Percentiles rank a stretch among this genome's conserved stretches.
Evolutionary conservation across 2,113 vertebrate genomes (phyloP).

Genomic region (Odocoileus hemionus): DNA sequence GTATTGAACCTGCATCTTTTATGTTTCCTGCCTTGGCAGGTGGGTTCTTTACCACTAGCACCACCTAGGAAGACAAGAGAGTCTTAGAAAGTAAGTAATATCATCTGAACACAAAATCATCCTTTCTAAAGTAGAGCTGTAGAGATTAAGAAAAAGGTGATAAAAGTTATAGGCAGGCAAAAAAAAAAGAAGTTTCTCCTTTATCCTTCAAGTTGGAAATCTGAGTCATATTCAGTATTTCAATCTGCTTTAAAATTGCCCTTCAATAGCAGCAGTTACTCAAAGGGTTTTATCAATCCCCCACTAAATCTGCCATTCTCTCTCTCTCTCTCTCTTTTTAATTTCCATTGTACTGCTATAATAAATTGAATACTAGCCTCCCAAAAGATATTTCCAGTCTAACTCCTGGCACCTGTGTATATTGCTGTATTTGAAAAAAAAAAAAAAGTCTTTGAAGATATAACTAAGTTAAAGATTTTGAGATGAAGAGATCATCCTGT

Average conservation of each 20-base stretch:
- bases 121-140: not conserved
- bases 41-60: not conserved
- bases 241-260: not conserved
- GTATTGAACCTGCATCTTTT: not conserved
- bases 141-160: not conserved
- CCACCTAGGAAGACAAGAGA: not conserved
- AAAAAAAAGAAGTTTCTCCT: not conserved
- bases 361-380: not conserved
- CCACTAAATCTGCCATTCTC: not conserved
- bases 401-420: not conserved
- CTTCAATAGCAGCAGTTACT: not conserved
- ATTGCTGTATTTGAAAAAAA: not conserved
- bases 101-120: not conserved
- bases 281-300: not conserved
- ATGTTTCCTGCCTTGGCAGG: not conserved
- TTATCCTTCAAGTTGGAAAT: not conserved
- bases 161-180: not conserved
- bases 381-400: not conserved
- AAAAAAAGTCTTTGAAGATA: not conserved
- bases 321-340: not conserved
- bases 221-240: not conserved
- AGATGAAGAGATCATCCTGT: not conserved
- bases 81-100: not conserved
- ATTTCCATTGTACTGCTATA: not conserved
- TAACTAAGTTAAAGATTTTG: not conserved